Evolutionary conservation across 2,113 vertebrate genomes (phyloP), one percentile per base, ranked within the genome.

Genomic region (Nothoprocta pentlandii): DNA sequence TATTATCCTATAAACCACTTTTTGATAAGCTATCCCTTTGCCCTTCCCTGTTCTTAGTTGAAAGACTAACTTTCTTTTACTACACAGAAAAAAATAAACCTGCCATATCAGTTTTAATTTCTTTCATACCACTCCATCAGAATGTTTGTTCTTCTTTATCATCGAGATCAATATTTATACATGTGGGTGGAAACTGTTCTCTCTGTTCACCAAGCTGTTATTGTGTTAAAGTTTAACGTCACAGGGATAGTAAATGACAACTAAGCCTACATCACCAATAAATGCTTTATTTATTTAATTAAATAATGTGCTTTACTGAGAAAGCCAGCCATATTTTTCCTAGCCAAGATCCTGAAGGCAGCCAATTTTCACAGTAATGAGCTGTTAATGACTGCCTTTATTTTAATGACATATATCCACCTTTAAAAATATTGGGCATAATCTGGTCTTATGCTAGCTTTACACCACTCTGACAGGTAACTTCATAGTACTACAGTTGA

Each of bases 111-210:
- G 63, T 58, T 67, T 94, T 41, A 44, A 83, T 95, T 93, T 95
- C 85, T 91, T 93, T 90, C 87, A 66, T 86, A 91, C 87, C 75
- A 69, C 81, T 95, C 28, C 82, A 79, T 87, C 85, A 89, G 73
- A 94, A 62, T 97, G 94, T 97, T 97, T 97, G 90, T 15, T 95
- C 92, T 95, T 63, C 75, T 89, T 91, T 97, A 97, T 97, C 94
- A 87, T 34, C 0, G 62, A 61, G 76, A 97, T 94, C 95, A 95
- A 93, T 97, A 87, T 97, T 97, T 97, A 91, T 94, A 93, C 67
- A 73, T 90, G 93, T 94, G 94, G 96, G 97, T 95, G 95, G 96
- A 91, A 96, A 92, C 85, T n/a, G 84, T 93, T 93, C 90, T 71
- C 39, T 78, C 76, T 88, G 89, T 90, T 92, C 93, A 15, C 80